These are phyloP conservation scores for Rhinolophus ferrumequinum DNA, from an alignment of 2,113 vertebrate genomes.

Conservation along the genomic window DNA sequence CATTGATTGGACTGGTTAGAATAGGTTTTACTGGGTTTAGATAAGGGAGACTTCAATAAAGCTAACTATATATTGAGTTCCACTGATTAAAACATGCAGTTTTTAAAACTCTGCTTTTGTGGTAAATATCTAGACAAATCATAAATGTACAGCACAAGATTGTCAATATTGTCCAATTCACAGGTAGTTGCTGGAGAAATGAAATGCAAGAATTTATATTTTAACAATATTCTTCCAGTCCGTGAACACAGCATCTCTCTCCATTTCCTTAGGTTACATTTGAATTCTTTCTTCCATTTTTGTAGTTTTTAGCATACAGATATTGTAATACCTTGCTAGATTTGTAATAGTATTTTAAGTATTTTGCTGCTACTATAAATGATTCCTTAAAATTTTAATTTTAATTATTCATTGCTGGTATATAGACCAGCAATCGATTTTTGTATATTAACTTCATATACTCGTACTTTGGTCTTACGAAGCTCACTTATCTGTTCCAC, in stretches of 20 bases:
- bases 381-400: not conserved
- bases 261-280: not conserved
- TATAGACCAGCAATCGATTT: not conserved
- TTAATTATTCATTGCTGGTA: not conserved
- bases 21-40: slow-evolving; percentile 77
- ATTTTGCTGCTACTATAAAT: not conserved
- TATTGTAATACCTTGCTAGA: not conserved
- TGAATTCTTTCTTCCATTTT: not conserved
- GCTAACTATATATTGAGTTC: slow-evolving; percentile 76
- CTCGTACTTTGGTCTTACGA: not conserved
- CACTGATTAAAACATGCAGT: slow-evolving; percentile 85
- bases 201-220: not conserved
- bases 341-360: not conserved
- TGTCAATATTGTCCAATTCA: slow-evolving; percentile 60
- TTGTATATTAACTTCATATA: not conserved
- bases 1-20: slow-evolving; percentile 83
- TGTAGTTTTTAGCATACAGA: not conserved
- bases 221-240: not conserved
- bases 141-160: slow-evolving; percentile 74
- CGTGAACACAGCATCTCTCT: not conserved
- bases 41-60: slow-evolving; percentile 79
- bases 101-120: slow-evolving; percentile 81
- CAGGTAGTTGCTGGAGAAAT: slow-evolving; percentile 70
- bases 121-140: slow-evolving; percentile 79
- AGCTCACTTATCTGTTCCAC: not conserved